phyloP scores from a whole-genome alignment of 1,140 invertebrate genomes.

The Achatina immaculata region DNA sequence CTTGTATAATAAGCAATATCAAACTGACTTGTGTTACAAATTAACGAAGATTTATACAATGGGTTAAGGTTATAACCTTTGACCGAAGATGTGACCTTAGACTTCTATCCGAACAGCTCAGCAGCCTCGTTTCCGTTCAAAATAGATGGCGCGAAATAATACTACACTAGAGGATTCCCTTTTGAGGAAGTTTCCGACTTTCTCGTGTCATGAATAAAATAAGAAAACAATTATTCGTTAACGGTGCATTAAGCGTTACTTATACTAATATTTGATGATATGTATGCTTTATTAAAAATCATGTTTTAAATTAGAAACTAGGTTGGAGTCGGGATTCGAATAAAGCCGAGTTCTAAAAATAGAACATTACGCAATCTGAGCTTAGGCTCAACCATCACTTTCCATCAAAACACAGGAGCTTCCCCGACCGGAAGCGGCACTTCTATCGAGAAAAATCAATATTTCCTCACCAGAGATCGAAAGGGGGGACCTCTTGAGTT shows the following conservation, averaged over 20 bases:
- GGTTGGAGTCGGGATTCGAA: background rate
- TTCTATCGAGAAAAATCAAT: constrained; percentile 47
- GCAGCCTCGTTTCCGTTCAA: constrained; percentile 41
- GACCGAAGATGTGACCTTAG: background rate
- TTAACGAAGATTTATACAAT: too few species aligned
- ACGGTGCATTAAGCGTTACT: background rate
- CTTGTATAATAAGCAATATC: too few species aligned
- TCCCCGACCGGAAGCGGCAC: constrained; percentile 50
- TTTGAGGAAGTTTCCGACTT: constrained; percentile 33
- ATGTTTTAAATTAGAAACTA: constrained; percentile 8
- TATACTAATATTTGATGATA: background rate
- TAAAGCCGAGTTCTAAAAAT: constrained; percentile 39
- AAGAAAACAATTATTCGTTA: background rate
- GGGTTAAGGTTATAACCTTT: constrained; percentile 9
- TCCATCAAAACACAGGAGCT: constrained; percentile 40
- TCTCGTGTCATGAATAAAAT: constrained; percentile 24
- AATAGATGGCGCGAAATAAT: constrained; percentile 32
- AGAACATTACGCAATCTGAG: constrained; percentile 31
- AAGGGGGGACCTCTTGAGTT: constrained; percentile 41
- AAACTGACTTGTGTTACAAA: too few species aligned
- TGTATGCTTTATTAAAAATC: background rate
- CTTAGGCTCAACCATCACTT: constrained; percentile 39
- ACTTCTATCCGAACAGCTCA: constrained; percentile 13
- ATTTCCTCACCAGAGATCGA: constrained; percentile 27
- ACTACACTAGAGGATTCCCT: constrained; percentile 29